phyloP scores from a whole-genome alignment of 2,888 invertebrate genomes.

The Microdon myrmicae region DNA sequence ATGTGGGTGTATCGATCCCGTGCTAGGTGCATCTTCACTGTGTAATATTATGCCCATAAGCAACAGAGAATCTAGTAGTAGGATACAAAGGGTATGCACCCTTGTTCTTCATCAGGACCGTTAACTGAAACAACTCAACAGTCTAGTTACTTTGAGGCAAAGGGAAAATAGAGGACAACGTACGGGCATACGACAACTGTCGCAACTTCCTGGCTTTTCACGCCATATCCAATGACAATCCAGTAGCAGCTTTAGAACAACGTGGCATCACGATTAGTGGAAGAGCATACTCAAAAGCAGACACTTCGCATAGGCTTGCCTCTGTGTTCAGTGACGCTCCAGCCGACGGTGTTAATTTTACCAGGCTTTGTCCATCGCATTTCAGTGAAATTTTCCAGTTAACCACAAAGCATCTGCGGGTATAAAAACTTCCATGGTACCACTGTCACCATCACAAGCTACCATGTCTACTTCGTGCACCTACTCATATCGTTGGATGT shows the following conservation, averaged over 20 bases:
- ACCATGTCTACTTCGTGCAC: constrained; percentile 4
- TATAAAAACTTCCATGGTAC: constrained; percentile 4
- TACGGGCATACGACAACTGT: constrained; percentile 37
- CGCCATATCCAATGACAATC: constrained; percentile 41
- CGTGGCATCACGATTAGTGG: constrained; percentile 39
- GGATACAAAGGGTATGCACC: too few species aligned
- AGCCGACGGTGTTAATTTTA: constrained; percentile 38
- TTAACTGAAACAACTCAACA: too few species aligned
- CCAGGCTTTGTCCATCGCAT: constrained; percentile 35
- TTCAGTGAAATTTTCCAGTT: constrained; percentile 40
- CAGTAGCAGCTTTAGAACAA: constrained; percentile 32
- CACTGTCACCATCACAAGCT: not conserved
- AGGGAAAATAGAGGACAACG: too few species aligned
- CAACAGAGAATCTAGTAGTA: too few species aligned
- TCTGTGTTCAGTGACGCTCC: constrained; percentile 11
- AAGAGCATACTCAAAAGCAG: constrained; percentile 26
- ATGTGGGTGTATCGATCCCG: too few species aligned
- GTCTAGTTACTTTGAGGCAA: too few species aligned
- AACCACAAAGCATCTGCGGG: constrained; percentile 38
- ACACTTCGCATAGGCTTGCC: constrained; percentile 5
- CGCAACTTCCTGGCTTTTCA: constrained; percentile 41
- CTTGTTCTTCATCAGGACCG: too few species aligned
- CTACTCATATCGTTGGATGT: constrained; percentile 21
- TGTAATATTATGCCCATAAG: too few species aligned
- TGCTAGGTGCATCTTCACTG: too few species aligned